These are phyloP conservation scores for Acanthacorydalis orientalis DNA, from an alignment of 2,888 invertebrate species.

Conservation along the genomic window DNA sequence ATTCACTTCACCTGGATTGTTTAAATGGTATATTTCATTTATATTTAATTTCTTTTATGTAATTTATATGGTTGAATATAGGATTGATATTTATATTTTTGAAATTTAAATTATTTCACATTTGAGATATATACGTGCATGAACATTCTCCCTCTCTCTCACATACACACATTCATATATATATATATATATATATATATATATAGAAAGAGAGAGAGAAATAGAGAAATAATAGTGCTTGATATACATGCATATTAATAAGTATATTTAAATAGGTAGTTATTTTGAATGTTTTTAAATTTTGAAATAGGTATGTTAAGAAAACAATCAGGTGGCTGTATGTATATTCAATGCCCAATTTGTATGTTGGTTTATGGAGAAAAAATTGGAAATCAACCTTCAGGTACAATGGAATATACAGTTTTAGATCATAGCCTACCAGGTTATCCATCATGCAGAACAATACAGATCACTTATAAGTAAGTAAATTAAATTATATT, in stretches of 20 bases:
- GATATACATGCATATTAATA: background rate
- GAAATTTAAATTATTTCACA: too few species aligned
- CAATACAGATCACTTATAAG: constrained; percentile 73
- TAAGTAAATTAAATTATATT: constrained; percentile 24
- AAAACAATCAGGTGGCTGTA: constrained; percentile 15
- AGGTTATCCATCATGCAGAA: constrained; percentile 47
- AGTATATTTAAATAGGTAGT: background rate
- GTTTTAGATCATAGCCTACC: constrained; percentile 51
- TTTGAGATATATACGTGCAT: too few species aligned
- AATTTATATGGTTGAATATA: background rate
- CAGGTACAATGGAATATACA: constrained; percentile 70
- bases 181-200: too few species aligned
- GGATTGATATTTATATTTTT: background rate
- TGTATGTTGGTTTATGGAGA: constrained; percentile 76
- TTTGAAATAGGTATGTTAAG: constrained; percentile 21
- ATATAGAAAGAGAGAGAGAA: too few species aligned
- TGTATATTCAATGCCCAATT: constrained; percentile 72
- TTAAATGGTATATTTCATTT: constrained; percentile 33
- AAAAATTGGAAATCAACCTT: constrained; percentile 63
- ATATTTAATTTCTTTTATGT: background rate
- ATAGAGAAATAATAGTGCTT: too few species aligned
- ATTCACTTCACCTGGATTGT: constrained; percentile 67
- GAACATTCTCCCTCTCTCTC: too few species aligned
- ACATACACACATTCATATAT: too few species aligned
- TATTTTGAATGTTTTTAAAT: background rate